These are phyloP conservation scores for Antennarius striatus DNA, from an alignment of 2,113 vertebrate species.

Conservation along the genomic window DNA sequence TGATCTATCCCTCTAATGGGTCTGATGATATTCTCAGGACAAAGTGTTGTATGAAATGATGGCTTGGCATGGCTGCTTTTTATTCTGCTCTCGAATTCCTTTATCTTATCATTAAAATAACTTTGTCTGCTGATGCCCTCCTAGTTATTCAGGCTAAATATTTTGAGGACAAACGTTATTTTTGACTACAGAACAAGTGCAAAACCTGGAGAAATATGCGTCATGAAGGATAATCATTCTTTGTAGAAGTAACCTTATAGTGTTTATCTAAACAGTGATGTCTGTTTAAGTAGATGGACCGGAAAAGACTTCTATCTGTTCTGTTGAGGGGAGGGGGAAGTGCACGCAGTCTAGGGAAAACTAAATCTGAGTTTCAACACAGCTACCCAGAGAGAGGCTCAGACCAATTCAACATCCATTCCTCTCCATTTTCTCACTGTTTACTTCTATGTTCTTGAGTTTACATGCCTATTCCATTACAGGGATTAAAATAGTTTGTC, in stretches of 20 bases:
- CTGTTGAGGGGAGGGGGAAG: constrained; percentile 10
- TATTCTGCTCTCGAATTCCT: constrained; percentile 24
- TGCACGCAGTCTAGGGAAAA: constrained; percentile 36
- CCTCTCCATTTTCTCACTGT: constrained; percentile 72
- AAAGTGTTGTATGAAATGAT: constrained; percentile 46
- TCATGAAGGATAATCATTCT: constrained; percentile 43
- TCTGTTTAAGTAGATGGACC: constrained; percentile 50
- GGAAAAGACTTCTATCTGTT: constrained; percentile 65
- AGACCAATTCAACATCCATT: constrained; percentile 65
- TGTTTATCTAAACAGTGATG: constrained; percentile 63
- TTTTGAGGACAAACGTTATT: background rate
- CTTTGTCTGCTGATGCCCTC: background rate
- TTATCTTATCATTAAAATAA: constrained; percentile 41
- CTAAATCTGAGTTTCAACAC: constrained; percentile 65
- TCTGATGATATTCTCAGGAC: constrained; percentile 38
- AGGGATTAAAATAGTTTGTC: constrained; percentile 82
- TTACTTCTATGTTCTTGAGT: constrained; percentile 76
- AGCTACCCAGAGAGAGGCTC: constrained; percentile 57
- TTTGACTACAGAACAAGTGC: constrained; percentile 12
- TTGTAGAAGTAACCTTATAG: constrained; percentile 31
- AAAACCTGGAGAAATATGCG: constrained; percentile 9
- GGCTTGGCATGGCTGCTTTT: constrained; percentile 32
- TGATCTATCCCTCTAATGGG: constrained; percentile 48
- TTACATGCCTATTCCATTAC: constrained; percentile 82
- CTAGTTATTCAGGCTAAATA: constrained; percentile 7